Percentiles rank a stretch among this genome's conserved stretches.
Evolutionary conservation across 2,113 vertebrate species (phyloP).

Genomic region (Copsychus sechellarum): DNA sequence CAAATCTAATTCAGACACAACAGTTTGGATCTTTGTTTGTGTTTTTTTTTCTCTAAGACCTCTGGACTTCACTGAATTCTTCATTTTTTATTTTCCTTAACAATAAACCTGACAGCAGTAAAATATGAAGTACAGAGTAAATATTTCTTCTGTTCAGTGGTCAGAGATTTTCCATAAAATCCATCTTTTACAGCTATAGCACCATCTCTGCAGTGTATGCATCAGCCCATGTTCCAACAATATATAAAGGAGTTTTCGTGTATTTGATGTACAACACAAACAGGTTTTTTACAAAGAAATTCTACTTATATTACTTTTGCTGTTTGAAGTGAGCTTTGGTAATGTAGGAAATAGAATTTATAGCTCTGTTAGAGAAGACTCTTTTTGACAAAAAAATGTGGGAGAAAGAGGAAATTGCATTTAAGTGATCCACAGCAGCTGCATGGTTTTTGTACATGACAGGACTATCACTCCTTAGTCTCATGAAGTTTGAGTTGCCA

Average conservation of each 20-base stretch:
- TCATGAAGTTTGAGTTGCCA: background rate
- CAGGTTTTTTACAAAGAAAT: background rate
- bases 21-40: background rate
- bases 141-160: background rate
- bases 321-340: background rate
- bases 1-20: background rate
- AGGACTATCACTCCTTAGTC: background rate
- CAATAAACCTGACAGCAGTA: background rate
- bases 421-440: background rate
- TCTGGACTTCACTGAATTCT: background rate
- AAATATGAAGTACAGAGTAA: background rate
- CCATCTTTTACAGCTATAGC: background rate
- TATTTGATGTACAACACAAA: background rate
- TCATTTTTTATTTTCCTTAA: background rate
- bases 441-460: background rate
- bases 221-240: background rate
- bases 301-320: background rate
- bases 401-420: background rate
- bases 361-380: background rate
- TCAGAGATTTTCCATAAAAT: background rate
- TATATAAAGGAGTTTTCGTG: background rate
- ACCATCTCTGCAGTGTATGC: background rate
- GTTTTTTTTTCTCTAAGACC: background rate
- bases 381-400: background rate
- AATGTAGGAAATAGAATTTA: background rate